A percentile compares a stretch with the other conserved stretches of the same genome.
Evolutionary conservation across 2,797 vertebrate genomes (phyloP).

Genomic region (Mergus octosetaceus): DNA sequence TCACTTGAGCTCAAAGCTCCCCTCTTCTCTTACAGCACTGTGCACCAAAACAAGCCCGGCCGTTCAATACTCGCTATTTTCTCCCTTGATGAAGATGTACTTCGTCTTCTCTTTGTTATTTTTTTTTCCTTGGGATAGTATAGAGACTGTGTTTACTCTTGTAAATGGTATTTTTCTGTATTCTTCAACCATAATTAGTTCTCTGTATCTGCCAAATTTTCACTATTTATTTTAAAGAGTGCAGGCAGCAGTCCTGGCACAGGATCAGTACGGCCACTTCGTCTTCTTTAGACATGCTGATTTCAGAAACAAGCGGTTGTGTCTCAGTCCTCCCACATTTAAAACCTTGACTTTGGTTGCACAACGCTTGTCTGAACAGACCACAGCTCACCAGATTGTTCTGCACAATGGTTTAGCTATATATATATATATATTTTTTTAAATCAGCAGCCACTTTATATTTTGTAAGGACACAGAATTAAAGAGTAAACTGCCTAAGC

Average conservation of each 20-base stretch:
- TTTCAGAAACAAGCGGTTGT: not conserved
- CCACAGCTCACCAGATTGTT: not conserved
- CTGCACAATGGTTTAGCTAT: accelerated
- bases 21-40: not conserved
- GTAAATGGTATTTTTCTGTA: not conserved
- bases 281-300: not conserved
- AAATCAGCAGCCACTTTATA: not conserved
- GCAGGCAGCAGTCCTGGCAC: not conserved
- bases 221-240: not conserved
- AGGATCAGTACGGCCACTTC: accelerated
- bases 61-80: not conserved
- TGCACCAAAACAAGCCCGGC: not conserved
- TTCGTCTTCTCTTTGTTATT: not conserved
- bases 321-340: not conserved
- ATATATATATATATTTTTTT: not conserved
- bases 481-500: not conserved
- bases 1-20: not conserved
- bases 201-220: not conserved
- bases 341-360: no score
- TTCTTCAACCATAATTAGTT: not conserved
- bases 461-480: not conserved
- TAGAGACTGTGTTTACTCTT: not conserved
- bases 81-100: not conserved
- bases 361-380: not conserved
- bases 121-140: not conserved